A percentile compares a stretch with the other conserved stretches of the same genome.
Evolutionary conservation across 2,113 vertebrate genomes (phyloP).

Genomic region (Gnathonemus echidnorhynchus): DNA sequence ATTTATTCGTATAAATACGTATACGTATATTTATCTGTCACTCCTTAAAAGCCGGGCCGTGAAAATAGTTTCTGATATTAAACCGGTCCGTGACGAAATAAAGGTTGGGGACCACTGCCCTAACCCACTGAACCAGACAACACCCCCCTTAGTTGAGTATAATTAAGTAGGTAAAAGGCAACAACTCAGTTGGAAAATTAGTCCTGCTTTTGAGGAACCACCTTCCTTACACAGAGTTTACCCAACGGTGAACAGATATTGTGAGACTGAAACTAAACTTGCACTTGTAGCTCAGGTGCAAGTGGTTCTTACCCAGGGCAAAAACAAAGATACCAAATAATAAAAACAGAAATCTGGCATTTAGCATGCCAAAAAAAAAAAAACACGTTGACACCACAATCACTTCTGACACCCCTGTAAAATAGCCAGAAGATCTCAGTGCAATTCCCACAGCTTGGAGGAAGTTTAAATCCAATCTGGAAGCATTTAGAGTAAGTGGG

Average conservation of each 20-base stretch:
- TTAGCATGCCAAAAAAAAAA: neutral
- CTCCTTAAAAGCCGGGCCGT: too few relatives aligned
- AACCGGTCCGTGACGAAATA: too few relatives aligned
- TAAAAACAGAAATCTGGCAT: neutral
- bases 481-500: constrained; percentile 32
- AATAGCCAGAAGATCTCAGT: constrained; percentile 22
- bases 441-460: constrained; percentile 28
- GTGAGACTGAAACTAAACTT: neutral
- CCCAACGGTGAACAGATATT: neutral
- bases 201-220: neutral
- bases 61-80: too few relatives aligned
- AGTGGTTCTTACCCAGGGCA: too few relatives aligned
- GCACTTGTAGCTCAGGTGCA: neutral
- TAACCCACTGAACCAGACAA: neutral
- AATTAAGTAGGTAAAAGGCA: neutral
- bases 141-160: neutral
- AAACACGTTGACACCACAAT: neutral
- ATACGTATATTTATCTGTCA: too few relatives aligned
- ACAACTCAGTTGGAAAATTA: neutral
- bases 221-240: neutral
- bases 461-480: constrained; percentile 37
- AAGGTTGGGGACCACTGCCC: too few relatives aligned
- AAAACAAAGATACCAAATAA: neutral
- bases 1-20: too few relatives aligned
- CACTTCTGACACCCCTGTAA: constrained; percentile 26